These are phyloP conservation scores for Bambusicola thoracicus DNA, from an alignment of 2,113 vertebrate species.

Conservation along the genomic window DNA sequence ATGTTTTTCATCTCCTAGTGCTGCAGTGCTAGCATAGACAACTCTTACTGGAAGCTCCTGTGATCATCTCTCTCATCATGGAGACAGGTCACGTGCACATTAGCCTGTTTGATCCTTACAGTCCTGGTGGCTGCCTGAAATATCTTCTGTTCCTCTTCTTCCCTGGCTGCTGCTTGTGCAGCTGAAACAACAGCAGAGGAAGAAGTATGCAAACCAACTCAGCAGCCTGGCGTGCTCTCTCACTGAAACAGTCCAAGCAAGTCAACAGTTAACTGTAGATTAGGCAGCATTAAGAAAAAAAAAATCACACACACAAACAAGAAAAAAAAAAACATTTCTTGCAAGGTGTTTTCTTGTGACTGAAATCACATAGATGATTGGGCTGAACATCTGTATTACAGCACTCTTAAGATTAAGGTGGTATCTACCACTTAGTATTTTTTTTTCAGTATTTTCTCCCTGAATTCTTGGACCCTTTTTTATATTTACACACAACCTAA, in stretches of 20 bases:
- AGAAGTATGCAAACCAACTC: neutral
- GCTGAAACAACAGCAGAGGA: neutral
- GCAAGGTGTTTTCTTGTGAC: neutral
- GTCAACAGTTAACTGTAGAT: neutral
- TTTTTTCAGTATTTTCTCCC: neutral
- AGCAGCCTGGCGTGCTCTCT: neutral
- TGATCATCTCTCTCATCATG: neutral
- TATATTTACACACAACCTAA: neutral
- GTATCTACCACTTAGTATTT: neutral
- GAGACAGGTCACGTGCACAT: neutral
- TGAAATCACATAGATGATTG: neutral
- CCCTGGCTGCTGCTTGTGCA: neutral
- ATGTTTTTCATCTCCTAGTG: neutral
- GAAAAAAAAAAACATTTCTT: neutral
- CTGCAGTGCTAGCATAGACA: neutral
- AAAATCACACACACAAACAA: neutral
- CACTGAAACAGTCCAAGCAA: neutral
- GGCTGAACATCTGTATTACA: neutral
- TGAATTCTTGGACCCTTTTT: neutral
- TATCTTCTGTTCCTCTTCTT: neutral
- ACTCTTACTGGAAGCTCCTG: neutral
- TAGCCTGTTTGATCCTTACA: neutral
- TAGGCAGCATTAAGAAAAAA: neutral
- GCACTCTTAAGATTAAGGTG: neutral
- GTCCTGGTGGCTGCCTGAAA: neutral